Base-by-base conservation (phyloP, 2,888 invertebrate species). In the Eupeodes latifasciatus region DNA sequence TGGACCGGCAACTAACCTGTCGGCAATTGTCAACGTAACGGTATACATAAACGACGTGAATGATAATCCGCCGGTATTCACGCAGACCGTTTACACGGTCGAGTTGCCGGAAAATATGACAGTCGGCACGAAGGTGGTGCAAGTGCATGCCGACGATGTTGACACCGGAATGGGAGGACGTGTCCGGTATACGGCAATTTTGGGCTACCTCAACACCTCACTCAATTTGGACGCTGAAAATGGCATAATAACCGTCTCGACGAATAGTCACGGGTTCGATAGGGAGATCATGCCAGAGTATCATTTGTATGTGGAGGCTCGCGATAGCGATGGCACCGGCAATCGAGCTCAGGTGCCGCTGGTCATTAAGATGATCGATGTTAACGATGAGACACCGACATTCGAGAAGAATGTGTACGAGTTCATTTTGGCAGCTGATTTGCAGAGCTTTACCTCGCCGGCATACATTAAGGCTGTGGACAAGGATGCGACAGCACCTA, bases 331-430 rank as follows among this genome's bases (percentile, higher is more conserved):
- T 91, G 97, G 98, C 76, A 94, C 95, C 91, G 98, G 98, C 81
- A 96, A 96, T 92, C 95, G 95, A 90, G 96, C 97, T 62, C 96
- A 96, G 90, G 93, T 96, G 91, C 96, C 96, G 91, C 94, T 98
- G 90, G 95, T 96, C 90, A 95, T 98, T 91, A 96, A 96, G 94
- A 94, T 98, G 90, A 94, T 96, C 91, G 96, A 96, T 94, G 96
- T 97, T 79, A 98, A 98, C 93, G 98, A 98, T 94, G 96, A 98
- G 94, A 95, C 96, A 78, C 99, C 99, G 55, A 94, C 95, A 86
- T 99, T 99, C 92, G 96, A 97, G 90, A 96, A 96, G 92, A 94
- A 95, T 67, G 94, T 96, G 12, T 98, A 98, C 92, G 97, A 97
- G 92, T 98, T 97, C 90, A 96, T 97, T 90, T 93, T 98, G 84